These are phyloP conservation scores for Epistrophe eligans DNA, from an alignment of 2,888 invertebrate genomes.

Conservation along the genomic window DNA sequence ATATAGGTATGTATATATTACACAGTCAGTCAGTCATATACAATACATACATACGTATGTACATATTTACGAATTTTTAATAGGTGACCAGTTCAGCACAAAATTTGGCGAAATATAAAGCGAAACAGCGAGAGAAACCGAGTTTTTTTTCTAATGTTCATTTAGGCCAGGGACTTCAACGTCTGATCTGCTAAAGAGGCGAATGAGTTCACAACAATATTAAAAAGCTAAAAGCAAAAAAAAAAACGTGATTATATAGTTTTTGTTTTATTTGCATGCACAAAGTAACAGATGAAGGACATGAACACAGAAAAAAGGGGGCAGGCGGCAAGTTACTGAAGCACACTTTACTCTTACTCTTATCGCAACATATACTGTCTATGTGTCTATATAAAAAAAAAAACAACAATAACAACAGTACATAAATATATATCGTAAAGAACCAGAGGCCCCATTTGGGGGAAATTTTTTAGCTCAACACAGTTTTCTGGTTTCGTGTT, in stretches of 20 bases:
- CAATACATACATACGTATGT: too few relatives aligned
- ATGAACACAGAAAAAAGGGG: slow-evolving; percentile 17
- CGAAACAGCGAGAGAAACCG: not conserved
- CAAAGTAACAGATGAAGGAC: slow-evolving; percentile 54
- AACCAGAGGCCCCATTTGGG: slow-evolving; percentile 17
- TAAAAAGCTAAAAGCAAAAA: not conserved
- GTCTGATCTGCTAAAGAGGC: slow-evolving; percentile 32
- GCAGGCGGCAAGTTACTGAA: slow-evolving; percentile 28
- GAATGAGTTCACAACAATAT: slow-evolving; percentile 7
- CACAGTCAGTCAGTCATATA: not conserved
- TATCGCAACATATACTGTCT: slow-evolving; percentile 27
- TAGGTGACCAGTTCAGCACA: slow-evolving; percentile 25
- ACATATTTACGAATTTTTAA: not conserved
- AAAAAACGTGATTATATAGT: slow-evolving; percentile 1
- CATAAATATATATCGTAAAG: not conserved
- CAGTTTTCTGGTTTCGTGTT: slow-evolving; percentile 29
- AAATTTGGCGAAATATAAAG: slow-evolving; percentile 28
- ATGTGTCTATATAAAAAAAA: slow-evolving; percentile 17
- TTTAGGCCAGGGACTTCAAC: slow-evolving; percentile 38
- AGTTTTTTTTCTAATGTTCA: slow-evolving; percentile 31
- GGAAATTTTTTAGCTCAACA: slow-evolving; percentile 14
- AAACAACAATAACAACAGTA: not conserved
- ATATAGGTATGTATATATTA: not conserved
- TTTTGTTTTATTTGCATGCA: slow-evolving; percentile 26
- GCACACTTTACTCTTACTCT: slow-evolving; percentile 49